Conservation (phyloP, 2,113 vertebrate genomes). For the Oreotrochilus melanogaster region DNA sequence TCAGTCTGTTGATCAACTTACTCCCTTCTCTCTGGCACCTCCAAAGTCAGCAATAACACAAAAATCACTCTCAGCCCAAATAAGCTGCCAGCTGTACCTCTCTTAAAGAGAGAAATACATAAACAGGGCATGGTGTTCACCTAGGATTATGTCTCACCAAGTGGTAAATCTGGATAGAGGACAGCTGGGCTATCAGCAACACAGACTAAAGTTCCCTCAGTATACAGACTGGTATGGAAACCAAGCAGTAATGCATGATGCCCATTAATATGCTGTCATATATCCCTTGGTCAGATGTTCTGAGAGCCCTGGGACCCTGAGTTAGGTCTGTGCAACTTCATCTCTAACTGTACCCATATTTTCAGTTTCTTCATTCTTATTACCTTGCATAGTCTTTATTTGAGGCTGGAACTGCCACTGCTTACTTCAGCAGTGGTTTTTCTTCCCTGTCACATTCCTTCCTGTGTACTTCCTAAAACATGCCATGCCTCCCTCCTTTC, state of each 20-base stretch:
- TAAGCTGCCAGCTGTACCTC: not conserved
- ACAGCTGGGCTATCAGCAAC: not conserved
- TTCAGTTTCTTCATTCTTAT: not conserved
- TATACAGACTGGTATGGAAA: not conserved
- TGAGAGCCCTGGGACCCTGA: not conserved
- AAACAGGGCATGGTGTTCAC: rapidly evolving
- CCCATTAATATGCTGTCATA: not conserved
- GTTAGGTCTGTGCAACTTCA: rapidly evolving
- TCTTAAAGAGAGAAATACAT: too few species aligned
- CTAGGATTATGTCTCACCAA: not conserved
- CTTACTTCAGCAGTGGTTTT: not conserved
- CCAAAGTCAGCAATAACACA: not conserved
- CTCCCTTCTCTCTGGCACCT: not conserved
- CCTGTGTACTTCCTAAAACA: not conserved
- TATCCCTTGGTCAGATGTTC: not conserved
- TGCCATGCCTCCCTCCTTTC: rapidly evolving
- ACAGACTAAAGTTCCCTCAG: not conserved
- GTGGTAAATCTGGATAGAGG: not conserved
- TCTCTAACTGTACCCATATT: not conserved
- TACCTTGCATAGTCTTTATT: not conserved
- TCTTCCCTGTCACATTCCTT: not conserved
- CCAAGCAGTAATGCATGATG: not conserved
- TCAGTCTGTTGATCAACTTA: not conserved
- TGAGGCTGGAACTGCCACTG: not conserved
- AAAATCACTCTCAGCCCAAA: not conserved